Evolutionary conservation across 2,797 vertebrate genomes (phyloP).

Genomic region (Pelodytes ibericus): DNA sequence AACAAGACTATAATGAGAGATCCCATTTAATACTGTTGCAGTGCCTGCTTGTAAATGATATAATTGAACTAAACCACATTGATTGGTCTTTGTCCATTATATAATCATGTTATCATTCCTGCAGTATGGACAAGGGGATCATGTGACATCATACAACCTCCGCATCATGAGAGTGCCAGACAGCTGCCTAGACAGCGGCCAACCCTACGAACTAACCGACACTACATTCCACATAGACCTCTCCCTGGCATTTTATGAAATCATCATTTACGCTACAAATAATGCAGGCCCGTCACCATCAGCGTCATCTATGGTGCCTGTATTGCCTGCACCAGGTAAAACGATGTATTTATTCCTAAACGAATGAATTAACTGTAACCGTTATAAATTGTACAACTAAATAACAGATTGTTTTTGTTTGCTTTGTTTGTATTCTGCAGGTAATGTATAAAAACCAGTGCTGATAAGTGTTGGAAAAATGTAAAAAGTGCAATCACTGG

Average conservation of each 20-base stretch:
- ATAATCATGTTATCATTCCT: not conserved
- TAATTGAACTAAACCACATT: no score
- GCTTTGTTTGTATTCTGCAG: no score
- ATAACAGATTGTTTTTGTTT: no score
- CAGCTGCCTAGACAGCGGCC: not conserved
- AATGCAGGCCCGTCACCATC: slow-evolving; percentile 10
- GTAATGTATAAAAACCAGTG: no score
- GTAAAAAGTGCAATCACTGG: no score
- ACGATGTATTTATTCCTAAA: not conserved
- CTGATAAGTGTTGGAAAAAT: no score
- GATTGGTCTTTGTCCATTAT: not conserved
- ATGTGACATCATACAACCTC: slow-evolving; percentile 26
- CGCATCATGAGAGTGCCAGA: slow-evolving; percentile 6
- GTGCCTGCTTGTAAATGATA: no score
- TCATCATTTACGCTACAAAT: slow-evolving; percentile 29
- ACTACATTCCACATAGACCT: not conserved
- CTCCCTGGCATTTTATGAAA: slow-evolving; percentile 26
- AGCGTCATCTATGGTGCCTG: not conserved
- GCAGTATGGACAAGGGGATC: slow-evolving; percentile 22
- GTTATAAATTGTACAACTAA: no score
- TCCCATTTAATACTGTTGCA: no score
- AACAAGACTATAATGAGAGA: no score
- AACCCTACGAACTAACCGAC: not conserved
- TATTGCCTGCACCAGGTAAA: slow-evolving; percentile 22
- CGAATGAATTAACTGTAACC: no score